phyloP scores from a whole-genome alignment of 2,888 invertebrate genomes.

The Mimas tiliae region DNA sequence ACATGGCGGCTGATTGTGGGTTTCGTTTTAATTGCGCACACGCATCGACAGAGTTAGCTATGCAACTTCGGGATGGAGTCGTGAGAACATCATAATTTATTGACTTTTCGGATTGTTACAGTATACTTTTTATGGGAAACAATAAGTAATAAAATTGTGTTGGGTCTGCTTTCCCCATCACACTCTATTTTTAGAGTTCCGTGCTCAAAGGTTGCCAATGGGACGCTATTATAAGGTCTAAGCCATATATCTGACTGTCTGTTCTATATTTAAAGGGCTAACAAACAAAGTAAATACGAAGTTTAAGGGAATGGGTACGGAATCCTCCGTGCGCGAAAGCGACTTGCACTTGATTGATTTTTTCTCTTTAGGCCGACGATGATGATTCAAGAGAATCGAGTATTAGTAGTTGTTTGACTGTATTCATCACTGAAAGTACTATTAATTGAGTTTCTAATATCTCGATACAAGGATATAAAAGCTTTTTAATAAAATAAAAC shows the following conservation, averaged over 20 bases:
- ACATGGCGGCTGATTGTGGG: conserved; percentile 84
- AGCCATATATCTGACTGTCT: too few relatives aligned
- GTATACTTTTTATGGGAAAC: conserved; percentile 17
- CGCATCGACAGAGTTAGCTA: conserved; percentile 77
- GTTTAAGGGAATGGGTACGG: too few relatives aligned
- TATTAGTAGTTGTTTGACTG: neutral
- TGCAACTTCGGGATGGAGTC: conserved; percentile 48
- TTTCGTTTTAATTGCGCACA: conserved; percentile 84
- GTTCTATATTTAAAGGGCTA: too few relatives aligned
- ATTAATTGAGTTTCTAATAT: neutral
- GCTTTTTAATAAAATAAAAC: too few relatives aligned
- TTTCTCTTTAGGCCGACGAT: too few relatives aligned
- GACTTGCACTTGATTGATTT: too few relatives aligned
- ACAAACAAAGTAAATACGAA: too few relatives aligned
- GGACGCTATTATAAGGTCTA: too few relatives aligned
- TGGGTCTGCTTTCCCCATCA: conserved; percentile 2
- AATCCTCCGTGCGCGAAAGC: too few relatives aligned
- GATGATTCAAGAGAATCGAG: too few relatives aligned
- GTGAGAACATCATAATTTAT: conserved; percentile 78
- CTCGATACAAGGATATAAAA: neutral
- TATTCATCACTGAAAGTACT: neutral
- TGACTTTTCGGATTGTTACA: conserved; percentile 54
- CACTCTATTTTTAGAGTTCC: conserved; percentile 1
- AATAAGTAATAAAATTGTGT: neutral
- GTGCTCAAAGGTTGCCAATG: neutral